These are phyloP conservation scores for Gadus chalcogrammus DNA, from an alignment of 2,113 vertebrate species.

Conservation along the genomic window DNA sequence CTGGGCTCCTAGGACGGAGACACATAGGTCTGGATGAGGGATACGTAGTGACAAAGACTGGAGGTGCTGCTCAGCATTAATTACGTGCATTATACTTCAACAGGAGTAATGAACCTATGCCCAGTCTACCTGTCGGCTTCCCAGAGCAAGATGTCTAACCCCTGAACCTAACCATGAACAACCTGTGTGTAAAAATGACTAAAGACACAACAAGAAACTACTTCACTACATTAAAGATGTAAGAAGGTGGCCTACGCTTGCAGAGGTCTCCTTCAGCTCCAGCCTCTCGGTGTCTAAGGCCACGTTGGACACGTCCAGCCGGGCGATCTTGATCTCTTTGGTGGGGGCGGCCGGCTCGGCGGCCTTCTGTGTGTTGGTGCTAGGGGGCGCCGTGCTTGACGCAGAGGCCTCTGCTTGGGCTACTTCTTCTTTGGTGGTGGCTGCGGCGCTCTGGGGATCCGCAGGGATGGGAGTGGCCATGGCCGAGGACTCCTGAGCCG, in stretches of 20 bases:
- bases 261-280: conserved; percentile 78
- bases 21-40: neutral
- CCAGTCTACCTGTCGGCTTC: too few relatives aligned
- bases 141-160: too few relatives aligned
- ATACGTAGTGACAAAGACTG: too few relatives aligned
- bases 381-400: conserved; percentile 20
- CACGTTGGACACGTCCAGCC: conserved; percentile 91
- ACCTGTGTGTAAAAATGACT: too few relatives aligned
- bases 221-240: too few relatives aligned
- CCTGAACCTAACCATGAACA: too few relatives aligned
- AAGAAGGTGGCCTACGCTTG: neutral
- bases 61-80: too few relatives aligned
- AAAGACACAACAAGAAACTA: too few relatives aligned
- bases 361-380: conserved; percentile 24
- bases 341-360: conserved; percentile 36
- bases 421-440: conserved; percentile 26
- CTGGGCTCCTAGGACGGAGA: conserved; percentile 61
- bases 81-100: too few relatives aligned
- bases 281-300: conserved; percentile 90
- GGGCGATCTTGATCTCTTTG: conserved; percentile 87
- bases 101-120: too few relatives aligned
- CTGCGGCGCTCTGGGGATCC: conserved; percentile 18
- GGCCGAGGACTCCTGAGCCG: conserved; percentile 39
- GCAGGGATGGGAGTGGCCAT: conserved; percentile 6
- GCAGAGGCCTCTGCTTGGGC: conserved; percentile 26